Conservation (phyloP, 1,140 invertebrate genomes). For the Coenobita brevimanus region DNA sequence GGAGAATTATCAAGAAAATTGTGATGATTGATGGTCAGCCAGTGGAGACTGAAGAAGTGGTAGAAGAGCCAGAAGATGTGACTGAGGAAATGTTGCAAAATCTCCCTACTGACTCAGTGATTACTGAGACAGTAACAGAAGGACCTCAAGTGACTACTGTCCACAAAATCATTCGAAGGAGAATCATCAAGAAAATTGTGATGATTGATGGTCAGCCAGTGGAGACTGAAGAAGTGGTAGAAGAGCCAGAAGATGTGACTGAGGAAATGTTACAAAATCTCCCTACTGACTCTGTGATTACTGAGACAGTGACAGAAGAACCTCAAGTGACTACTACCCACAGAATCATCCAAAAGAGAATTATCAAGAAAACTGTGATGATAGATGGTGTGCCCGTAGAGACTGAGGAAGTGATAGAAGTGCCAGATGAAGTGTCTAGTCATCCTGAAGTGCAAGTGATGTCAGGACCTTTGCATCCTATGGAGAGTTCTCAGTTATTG, state of each 20-base stretch:
- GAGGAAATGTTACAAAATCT: too few species aligned
- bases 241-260: too few species aligned
- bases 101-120: too few species aligned
- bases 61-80: slow-evolving; percentile 1
- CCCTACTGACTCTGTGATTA: not conserved
- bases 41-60: slow-evolving; percentile 45
- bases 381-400: not conserved
- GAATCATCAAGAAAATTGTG: too few species aligned
- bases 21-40: slow-evolving; percentile 48
- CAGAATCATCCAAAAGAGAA: too few species aligned
- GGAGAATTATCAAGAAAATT: slow-evolving; percentile 46
- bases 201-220: too few species aligned
- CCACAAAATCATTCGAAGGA: too few species aligned
- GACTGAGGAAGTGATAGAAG: slow-evolving; percentile 4
- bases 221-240: too few species aligned
- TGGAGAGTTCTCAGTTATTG: too few species aligned
- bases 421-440: not conserved
- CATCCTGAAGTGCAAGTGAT: not conserved
- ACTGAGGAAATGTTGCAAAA: not conserved
- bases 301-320: slow-evolving; percentile 4
- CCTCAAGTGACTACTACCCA: not conserved
- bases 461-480: too few species aligned
- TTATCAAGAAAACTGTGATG: not conserved
- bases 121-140: too few species aligned
- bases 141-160: too few species aligned